These are phyloP conservation scores for Lates calcarifer DNA, from an alignment of 2,113 vertebrate genomes.

Conservation along the genomic window DNA sequence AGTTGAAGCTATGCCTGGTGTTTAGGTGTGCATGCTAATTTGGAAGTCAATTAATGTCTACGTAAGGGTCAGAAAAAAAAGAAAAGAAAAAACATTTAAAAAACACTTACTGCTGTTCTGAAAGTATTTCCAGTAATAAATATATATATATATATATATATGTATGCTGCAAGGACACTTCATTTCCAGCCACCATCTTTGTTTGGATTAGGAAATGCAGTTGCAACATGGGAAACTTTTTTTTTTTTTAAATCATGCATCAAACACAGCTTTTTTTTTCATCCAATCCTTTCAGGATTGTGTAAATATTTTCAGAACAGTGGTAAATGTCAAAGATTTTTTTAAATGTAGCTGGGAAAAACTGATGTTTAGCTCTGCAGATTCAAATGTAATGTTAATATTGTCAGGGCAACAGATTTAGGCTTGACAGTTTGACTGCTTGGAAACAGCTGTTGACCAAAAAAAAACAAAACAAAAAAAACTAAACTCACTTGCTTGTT, in stretches of 20 bases:
- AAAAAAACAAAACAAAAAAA: too few species aligned
- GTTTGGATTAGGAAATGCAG: not conserved
- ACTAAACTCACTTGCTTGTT: not conserved
- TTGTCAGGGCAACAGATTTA: not conserved
- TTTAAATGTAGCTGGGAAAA: not conserved
- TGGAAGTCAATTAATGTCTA: slow-evolving; percentile 23
- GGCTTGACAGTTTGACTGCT: not conserved
- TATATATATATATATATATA: too few species aligned
- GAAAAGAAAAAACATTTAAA: not conserved
- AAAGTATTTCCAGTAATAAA: slow-evolving; percentile 19
- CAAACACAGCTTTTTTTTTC: not conserved
- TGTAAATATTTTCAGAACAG: not conserved
- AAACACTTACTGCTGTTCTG: not conserved
- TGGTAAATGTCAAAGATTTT: not conserved
- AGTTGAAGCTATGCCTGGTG: slow-evolving; percentile 19
- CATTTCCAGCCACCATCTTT: not conserved
- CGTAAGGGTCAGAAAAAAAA: not conserved
- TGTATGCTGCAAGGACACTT: not conserved
- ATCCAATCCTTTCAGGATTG: not conserved
- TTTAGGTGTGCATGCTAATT: slow-evolving; percentile 55
- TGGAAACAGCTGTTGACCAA: too few species aligned
- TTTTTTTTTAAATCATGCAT: not conserved
- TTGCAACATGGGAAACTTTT: not conserved
- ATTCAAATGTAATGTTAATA: not conserved
- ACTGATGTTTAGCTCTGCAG: not conserved